Evolutionary conservation across 2,797 vertebrate species (phyloP).

Genomic region (Echeneis naucrates): DNA sequence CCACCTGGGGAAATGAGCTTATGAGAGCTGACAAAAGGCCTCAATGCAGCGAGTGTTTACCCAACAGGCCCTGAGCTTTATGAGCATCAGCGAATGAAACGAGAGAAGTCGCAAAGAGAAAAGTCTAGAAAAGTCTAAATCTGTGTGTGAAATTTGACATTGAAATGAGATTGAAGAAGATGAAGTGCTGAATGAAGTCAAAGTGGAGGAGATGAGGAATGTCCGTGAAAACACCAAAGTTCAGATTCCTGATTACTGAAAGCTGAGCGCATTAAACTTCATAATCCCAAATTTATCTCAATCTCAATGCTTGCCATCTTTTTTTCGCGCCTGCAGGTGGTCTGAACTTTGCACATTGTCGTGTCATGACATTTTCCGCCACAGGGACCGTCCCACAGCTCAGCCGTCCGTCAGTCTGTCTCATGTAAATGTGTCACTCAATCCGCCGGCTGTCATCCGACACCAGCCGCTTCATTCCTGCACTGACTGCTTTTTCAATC

Average conservation of each 20-base stretch:
- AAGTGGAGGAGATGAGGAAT: not conserved
- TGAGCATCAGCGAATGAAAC: not conserved
- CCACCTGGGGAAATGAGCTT: constrained; percentile 4
- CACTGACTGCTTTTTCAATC: constrained; percentile 18
- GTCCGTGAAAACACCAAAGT: no score
- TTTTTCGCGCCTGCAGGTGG: not conserved
- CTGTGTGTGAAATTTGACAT: not conserved
- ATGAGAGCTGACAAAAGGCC: not conserved
- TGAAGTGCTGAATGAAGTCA: no score
- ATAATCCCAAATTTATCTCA: not conserved
- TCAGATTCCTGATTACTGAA: no score
- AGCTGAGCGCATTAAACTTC: no score
- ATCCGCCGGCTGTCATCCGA: constrained; percentile 25
- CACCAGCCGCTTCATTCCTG: constrained; percentile 15
- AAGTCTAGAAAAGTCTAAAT: not conserved
- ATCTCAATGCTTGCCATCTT: not conserved
- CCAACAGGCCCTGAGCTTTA: constrained; percentile 5
- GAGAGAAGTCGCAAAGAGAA: not conserved
- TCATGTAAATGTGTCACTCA: constrained; percentile 36
- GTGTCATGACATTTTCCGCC: constrained; percentile 3
- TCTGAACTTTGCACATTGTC: not conserved
- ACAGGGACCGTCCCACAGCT: constrained; percentile 7
- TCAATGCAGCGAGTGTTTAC: constrained; percentile 15
- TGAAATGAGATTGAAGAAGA: not conserved
- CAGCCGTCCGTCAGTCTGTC: constrained; percentile 11